Evolutionary conservation across 1,140 invertebrate genomes (phyloP).

Genomic region (Listronotus bonariensis): DNA sequence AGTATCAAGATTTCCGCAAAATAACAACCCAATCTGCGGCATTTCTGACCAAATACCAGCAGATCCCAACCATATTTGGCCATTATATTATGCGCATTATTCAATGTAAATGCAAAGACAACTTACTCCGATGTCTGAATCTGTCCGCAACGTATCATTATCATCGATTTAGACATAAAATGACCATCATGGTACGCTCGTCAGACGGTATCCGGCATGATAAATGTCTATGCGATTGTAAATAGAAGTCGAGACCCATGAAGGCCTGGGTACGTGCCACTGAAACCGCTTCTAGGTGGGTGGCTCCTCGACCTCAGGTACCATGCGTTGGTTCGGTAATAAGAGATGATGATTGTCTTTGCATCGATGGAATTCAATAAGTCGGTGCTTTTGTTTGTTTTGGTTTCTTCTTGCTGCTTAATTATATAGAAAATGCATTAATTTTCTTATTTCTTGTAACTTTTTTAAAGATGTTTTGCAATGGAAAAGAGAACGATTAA

Average conservation of each 20-base stretch:
- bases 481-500: too few relatives aligned
- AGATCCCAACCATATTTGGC: background rate
- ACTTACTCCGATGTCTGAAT: constrained; percentile 10
- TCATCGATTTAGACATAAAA: constrained; percentile 10
- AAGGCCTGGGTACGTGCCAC: constrained; percentile 11
- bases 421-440: too few relatives aligned
- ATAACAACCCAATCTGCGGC: too few relatives aligned
- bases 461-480: too few relatives aligned
- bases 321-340: background rate
- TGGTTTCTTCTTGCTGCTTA: too few relatives aligned
- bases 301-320: constrained; percentile 3
- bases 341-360: too few relatives aligned
- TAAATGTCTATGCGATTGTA: constrained; percentile 7
- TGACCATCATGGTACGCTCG: constrained; percentile 1
- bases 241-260: constrained; percentile 10
- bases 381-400: too few relatives aligned
- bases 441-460: too few relatives aligned
- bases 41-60: too few relatives aligned
- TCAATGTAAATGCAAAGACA: constrained; percentile 2
- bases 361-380: too few relatives aligned
- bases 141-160: constrained; percentile 9
- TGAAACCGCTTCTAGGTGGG: constrained; percentile 12
- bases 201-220: constrained; percentile 2
- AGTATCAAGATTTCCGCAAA: too few relatives aligned
- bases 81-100: constrained; percentile 1